Percentiles rank a stretch among this genome's conserved stretches.
These are phyloP conservation scores for Ptilodon capucinus DNA, from an alignment of 2,888 invertebrate species.

Conservation along the genomic window DNA sequence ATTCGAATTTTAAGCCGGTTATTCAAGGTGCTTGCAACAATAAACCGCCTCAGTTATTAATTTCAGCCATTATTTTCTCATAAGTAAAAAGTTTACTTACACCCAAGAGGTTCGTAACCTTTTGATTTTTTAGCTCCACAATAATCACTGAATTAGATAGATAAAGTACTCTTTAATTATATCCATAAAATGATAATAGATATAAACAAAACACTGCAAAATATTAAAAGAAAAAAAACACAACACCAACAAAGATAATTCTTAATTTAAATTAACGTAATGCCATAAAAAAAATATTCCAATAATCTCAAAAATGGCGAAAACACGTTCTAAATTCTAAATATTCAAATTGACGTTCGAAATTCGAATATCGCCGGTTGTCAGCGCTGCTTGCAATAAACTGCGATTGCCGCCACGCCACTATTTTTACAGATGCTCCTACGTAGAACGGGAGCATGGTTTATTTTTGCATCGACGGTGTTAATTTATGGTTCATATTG, in stretches of 20 bases:
- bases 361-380: conserved; percentile 41
- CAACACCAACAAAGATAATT: no score
- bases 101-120: no score
- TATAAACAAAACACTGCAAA: no score
- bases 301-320: neutral
- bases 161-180: no score
- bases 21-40: neutral
- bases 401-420: conserved; percentile 42
- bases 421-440: conserved; percentile 58
- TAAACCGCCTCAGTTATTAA: neutral
- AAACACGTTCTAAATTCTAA: conserved; percentile 23
- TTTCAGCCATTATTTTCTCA: no score
- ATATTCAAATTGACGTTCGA: conserved; percentile 26
- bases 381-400: conserved; percentile 47
- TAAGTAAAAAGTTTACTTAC: no score
- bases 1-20: neutral
- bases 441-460: conserved; percentile 31
- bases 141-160: no score
- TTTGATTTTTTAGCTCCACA: no score
- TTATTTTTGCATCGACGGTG: conserved; percentile 10
- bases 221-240: no score
- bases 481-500: neutral
- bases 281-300: neutral
- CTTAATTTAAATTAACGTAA: no score
- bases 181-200: no score